phyloP scores from a whole-genome alignment of 1,140 invertebrate species.

The Anagrus nilaparvatae region DNA sequence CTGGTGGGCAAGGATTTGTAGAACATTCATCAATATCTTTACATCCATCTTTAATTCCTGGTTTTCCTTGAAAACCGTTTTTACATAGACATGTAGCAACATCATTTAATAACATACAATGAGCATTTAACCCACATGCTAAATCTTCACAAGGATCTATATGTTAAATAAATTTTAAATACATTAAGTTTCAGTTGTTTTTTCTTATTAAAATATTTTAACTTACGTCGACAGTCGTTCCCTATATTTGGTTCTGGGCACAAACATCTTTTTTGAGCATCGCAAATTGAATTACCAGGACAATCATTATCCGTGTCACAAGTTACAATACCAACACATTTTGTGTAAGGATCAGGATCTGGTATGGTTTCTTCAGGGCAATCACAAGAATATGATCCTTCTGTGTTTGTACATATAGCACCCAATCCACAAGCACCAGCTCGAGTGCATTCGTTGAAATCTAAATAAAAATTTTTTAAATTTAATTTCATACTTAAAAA shows the following conservation, averaged over 20 bases:
- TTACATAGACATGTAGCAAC: conserved; percentile 74
- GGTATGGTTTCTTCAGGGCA: conserved; percentile 72
- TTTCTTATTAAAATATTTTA: neutral
- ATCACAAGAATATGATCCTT: conserved; percentile 66
- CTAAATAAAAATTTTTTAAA: conserved; percentile 25
- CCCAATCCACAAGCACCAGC: conserved; percentile 61
- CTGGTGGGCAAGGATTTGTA: conserved; percentile 62
- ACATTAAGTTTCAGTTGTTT: neutral
- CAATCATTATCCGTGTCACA: conserved; percentile 68
- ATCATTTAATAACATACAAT: conserved; percentile 78
- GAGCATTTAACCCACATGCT: conserved; percentile 75
- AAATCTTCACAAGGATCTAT: conserved; percentile 82
- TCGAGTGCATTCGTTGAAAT: conserved; percentile 73
- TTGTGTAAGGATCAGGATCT: conserved; percentile 68
- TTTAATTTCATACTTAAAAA: conserved; percentile 17
- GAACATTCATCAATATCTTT: conserved; percentile 79
- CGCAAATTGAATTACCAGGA: conserved; percentile 82
- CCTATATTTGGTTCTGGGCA: conserved; percentile 85
- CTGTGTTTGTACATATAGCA: conserved; percentile 67
- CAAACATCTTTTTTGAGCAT: conserved; percentile 62
- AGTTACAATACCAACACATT: conserved; percentile 69
- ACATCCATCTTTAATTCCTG: conserved; percentile 60
- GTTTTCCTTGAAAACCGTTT: conserved; percentile 62
- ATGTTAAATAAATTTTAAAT: conserved; percentile 7
- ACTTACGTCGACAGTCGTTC: conserved; percentile 82